A percentile compares a stretch with the other conserved stretches of the same genome.
Conservation (phyloP, 1,140 invertebrate genomes). For the Apocrypta bakeri region DNA sequence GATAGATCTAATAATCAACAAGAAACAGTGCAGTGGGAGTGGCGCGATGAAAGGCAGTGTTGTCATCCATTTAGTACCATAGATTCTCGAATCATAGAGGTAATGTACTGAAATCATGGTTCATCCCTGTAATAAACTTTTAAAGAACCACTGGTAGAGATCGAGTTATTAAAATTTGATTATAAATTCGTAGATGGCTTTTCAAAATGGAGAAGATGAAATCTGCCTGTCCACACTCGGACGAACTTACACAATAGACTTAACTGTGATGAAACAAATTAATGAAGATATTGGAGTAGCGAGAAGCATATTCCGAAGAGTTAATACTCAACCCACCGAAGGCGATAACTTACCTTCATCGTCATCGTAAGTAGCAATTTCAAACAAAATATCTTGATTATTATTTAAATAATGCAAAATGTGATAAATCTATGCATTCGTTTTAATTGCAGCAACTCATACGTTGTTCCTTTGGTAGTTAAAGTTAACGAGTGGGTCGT, state of each 20-base stretch:
- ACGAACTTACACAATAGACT: slow-evolving; percentile 95
- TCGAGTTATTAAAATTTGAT: too few species aligned
- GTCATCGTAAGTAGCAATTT: slow-evolving; percentile 59
- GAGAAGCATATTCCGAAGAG: slow-evolving; percentile 88
- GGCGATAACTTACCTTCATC: slow-evolving; percentile 70
- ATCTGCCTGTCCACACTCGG: slow-evolving; percentile 93
- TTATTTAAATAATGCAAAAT: too few species aligned
- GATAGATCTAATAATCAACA: slow-evolving; percentile 83
- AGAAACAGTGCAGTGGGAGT: slow-evolving; percentile 94
- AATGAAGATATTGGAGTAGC: slow-evolving; percentile 98
- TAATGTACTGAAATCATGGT: slow-evolving; percentile 60
- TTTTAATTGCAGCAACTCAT: slow-evolving; percentile 64
- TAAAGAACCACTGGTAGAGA: too few species aligned
- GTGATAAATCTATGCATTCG: too few species aligned
- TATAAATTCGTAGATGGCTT: slow-evolving; percentile 86
- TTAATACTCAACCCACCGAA: slow-evolving; percentile 72
- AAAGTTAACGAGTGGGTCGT: slow-evolving; percentile 73
- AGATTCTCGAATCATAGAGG: slow-evolving; percentile 89
- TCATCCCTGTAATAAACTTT: too few species aligned
- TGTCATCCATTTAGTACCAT: slow-evolving; percentile 84
- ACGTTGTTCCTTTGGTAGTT: slow-evolving; percentile 71
- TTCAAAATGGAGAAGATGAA: slow-evolving; percentile 95
- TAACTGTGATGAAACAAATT: slow-evolving; percentile 98
- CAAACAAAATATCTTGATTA: background rate
- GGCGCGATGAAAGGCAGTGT: slow-evolving; percentile 89